These are phyloP conservation scores for Tinamus guttatus DNA, from an alignment of 2,113 vertebrate species.

Conservation along the genomic window DNA sequence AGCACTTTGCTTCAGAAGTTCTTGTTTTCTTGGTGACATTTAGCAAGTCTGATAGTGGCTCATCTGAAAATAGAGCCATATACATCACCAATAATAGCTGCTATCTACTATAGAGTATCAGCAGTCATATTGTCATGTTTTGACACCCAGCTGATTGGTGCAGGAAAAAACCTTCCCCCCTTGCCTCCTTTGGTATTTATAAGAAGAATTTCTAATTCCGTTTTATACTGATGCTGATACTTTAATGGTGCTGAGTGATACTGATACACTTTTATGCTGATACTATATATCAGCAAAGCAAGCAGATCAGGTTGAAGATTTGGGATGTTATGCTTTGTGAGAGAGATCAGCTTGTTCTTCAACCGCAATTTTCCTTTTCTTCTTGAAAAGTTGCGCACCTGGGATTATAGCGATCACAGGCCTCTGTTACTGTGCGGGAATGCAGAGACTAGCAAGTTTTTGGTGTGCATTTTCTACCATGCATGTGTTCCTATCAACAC, in stretches of 20 bases:
- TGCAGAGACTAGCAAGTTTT: accelerated
- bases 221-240: no score
- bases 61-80: background rate
- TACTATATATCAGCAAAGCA: background rate
- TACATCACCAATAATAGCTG: accelerated
- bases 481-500: background rate
- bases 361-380: background rate
- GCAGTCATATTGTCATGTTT: no score
- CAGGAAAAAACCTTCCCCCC: background rate
- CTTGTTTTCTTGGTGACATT: background rate
- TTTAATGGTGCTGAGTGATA: no score
- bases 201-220: background rate
- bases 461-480: background rate
- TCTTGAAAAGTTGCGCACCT: background rate
- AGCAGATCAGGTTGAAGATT: background rate
- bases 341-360: background rate
- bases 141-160: background rate
- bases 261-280: no score
- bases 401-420: background rate
- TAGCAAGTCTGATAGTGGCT: background rate
- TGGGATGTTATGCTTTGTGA: accelerated
- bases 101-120: background rate
- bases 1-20: background rate
- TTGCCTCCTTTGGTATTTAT: no score
- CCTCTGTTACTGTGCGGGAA: background rate